These are phyloP conservation scores for Felis chaus DNA, from an alignment of 2,113 vertebrate species.

Conservation along the genomic window DNA sequence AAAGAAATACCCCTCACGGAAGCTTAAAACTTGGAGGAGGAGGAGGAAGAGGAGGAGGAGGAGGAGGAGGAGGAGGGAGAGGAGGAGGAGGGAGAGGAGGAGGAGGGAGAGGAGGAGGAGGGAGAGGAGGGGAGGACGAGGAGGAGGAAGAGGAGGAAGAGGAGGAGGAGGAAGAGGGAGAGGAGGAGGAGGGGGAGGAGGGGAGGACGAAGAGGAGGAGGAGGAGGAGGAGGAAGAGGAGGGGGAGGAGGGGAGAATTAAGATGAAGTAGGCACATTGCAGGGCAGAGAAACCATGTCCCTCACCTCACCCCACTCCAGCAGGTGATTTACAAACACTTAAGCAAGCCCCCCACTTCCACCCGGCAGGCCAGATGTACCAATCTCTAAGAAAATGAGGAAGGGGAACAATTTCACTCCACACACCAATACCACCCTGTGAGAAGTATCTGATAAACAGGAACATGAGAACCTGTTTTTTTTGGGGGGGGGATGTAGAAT, in stretches of 20 bases:
- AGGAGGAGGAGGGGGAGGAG: neutral
- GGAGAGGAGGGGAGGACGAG: rapidly evolving
- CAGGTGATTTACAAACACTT: neutral
- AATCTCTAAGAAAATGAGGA: neutral
- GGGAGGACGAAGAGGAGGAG: rapidly evolving
- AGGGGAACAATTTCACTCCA: too few relatives aligned
- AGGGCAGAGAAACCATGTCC: neutral
- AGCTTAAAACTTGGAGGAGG: neutral
- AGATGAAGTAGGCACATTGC: neutral
- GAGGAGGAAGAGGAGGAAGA: neutral
- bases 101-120: neutral
- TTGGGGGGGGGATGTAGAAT: neutral
- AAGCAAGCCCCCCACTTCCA: neutral
- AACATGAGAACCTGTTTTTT: neutral
- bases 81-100: too few relatives aligned
- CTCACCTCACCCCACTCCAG: neutral
- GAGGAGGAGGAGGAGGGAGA: neutral
- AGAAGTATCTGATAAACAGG: neutral
- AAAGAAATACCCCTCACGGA: neutral
- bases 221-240: rapidly evolving
- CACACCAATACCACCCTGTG: neutral
- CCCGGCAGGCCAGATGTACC: neutral
- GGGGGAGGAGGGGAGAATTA: neutral
- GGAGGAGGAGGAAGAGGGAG: too few relatives aligned
- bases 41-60: too few relatives aligned